Percentiles rank a stretch among this genome's conserved stretches.
These are phyloP conservation scores for Acanthopleura granulata DNA, from an alignment of 2,888 invertebrate genomes.

Conservation along the genomic window DNA sequence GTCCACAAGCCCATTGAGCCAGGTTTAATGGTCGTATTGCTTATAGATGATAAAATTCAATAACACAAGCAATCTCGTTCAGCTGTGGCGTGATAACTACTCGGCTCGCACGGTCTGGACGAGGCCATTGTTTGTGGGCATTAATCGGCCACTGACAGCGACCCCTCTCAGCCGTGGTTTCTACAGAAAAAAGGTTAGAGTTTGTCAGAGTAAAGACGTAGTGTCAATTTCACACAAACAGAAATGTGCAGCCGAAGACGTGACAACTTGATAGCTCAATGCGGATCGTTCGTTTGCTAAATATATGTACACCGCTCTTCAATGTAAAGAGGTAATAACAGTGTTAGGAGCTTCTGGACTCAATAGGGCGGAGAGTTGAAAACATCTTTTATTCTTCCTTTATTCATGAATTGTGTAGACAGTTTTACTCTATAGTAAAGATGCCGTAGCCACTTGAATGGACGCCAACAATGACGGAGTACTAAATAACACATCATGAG, in stretches of 20 bases:
- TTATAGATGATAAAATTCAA: conserved; percentile 15
- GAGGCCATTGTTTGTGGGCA: background rate
- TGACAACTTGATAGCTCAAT: conserved; percentile 20
- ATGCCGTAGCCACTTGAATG: background rate
- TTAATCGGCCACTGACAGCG: background rate
- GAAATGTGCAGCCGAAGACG: conserved; percentile 1
- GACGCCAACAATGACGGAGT: background rate
- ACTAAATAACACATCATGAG: conserved; percentile 18
- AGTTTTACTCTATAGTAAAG: background rate
- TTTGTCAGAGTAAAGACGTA: background rate
- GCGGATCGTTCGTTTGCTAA: conserved; percentile 2
- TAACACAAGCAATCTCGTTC: background rate
- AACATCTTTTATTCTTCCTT: no score
- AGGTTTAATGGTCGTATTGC: conserved; percentile 7
- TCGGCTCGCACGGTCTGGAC: background rate
- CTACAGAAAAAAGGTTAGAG: background rate
- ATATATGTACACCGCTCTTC: conserved; percentile 6
- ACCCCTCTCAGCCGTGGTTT: background rate
- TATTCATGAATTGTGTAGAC: no score
- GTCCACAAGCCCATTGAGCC: background rate
- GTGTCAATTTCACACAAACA: conserved; percentile 17
- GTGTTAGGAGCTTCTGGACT: background rate
- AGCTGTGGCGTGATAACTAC: conserved; percentile 1
- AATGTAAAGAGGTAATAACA: background rate
- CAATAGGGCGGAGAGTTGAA: background rate